Evolutionary conservation across 2,888 invertebrate genomes (phyloP), one percentile per base, ranked within the genome.

Genomic region (Ophion ventricosus): DNA sequence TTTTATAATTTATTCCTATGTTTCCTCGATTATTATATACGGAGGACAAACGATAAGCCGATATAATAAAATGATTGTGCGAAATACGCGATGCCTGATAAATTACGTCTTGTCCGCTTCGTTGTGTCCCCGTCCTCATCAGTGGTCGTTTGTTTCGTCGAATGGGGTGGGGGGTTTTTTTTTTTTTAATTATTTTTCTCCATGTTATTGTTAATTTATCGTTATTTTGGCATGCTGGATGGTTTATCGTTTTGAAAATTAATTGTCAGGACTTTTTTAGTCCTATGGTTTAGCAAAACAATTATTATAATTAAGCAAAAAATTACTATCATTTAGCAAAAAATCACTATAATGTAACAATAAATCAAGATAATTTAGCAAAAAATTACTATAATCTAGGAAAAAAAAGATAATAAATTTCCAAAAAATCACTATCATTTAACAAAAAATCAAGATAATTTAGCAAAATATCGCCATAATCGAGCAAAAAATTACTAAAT

Each of bases 1-100:
- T n/a, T n/a, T n/a, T n/a, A n/a, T 89, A 88, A 87, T 87, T 87
- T 84, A 88, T 87, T 85, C 82, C 72, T 77, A 81, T 84, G 69
- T 66, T 70, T 74, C 67, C 63, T 56, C 67, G 67, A 61, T 25
- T 61, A 61, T 25, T 61, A 66, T 54, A 14, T 43, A 64, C 20
- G 23, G 23, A 17, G 14, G 17, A 14, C 11, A 66, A 67, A 4
- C n/a, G n/a, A n/a, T 29, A 72, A 61, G 11, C 25, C 49, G 29
- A 54, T 54, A 66, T 64, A 35, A 74, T 63, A 74, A 74, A 63
- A 74, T 74, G 49, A 20, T 63, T 29, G 14, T 25, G 63, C 20
- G 17, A 25, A 69, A 35, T 5, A 57, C 59, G 14, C 25, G 72
- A 3, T 40, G 59, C 63, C 43, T 49, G 63, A 74, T 54, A 29